Conservation (phyloP, 1,140 invertebrate species). For the Sycophaga agraensis region DNA sequence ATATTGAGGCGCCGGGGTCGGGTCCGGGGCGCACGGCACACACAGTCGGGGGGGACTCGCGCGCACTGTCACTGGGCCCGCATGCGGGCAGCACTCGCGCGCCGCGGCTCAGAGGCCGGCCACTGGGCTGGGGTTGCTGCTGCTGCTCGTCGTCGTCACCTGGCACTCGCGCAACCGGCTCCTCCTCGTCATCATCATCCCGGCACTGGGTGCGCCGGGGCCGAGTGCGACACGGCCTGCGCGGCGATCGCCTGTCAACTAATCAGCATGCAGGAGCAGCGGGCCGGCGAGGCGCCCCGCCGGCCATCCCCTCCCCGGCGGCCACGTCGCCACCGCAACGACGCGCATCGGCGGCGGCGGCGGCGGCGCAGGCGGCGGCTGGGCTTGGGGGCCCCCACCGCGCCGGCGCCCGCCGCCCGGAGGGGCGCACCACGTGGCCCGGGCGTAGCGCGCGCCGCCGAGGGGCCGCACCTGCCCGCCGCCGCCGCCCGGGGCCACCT, state of each 20-base stretch:
- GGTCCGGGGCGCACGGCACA: too few species aligned
- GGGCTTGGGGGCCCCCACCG: neutral
- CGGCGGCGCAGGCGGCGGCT: neutral
- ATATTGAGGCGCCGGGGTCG: slow-evolving; percentile 16
- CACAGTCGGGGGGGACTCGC: too few species aligned
- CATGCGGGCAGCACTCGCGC: neutral
- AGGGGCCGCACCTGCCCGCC: too few species aligned
- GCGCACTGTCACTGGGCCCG: neutral
- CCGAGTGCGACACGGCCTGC: slow-evolving; percentile 12
- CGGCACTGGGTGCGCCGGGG: too few species aligned
- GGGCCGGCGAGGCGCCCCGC: neutral
- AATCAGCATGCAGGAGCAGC: slow-evolving; percentile 32
- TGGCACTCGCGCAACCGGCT: too few species aligned
- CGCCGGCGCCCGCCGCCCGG: neutral
- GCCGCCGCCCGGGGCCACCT: too few species aligned
- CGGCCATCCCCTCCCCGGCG: neutral
- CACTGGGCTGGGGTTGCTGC: too few species aligned
- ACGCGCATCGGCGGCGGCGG: neutral
- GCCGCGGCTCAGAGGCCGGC: too few species aligned
- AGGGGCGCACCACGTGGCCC: slow-evolving; percentile 31
- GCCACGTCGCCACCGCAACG: neutral
- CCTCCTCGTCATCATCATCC: too few species aligned
- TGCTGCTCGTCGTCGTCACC: too few species aligned
- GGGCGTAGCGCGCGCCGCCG: neutral
- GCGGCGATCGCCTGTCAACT: slow-evolving; percentile 49